These are phyloP conservation scores for Lasioglossum leucozonium DNA, from an alignment of 2,888 invertebrate species.

Conservation along the genomic window DNA sequence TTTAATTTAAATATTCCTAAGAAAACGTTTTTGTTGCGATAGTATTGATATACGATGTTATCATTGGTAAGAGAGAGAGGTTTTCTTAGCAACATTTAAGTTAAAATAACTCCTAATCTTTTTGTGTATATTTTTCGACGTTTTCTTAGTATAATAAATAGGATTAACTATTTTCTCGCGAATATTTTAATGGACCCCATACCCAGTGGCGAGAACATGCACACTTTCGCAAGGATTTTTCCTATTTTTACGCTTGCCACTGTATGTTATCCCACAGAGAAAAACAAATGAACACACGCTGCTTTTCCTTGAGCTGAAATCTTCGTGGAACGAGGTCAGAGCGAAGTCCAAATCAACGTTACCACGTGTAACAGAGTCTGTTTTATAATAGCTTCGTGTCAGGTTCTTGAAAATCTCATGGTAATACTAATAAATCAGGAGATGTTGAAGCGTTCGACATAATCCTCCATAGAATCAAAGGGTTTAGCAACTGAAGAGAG, in stretches of 20 bases:
- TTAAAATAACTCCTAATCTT: too few species aligned
- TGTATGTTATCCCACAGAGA: conserved; percentile 29
- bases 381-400: neutral
- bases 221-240: neutral
- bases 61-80: too few species aligned
- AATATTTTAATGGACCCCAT: neutral
- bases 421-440: neutral
- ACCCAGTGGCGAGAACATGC: neutral
- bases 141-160: neutral
- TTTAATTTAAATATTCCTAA: too few species aligned
- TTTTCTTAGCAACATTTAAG: too few species aligned
- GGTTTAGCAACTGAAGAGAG: neutral
- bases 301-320: conserved; percentile 48
- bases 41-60: too few species aligned
- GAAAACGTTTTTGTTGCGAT: too few species aligned
- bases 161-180: neutral
- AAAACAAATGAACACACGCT: conserved; percentile 49
- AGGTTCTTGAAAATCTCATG: neutral
- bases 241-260: neutral
- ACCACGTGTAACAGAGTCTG: conserved; percentile 10
- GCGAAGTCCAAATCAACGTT: conserved; percentile 35
- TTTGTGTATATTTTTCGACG: too few species aligned
- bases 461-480: neutral
- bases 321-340: conserved; percentile 39
- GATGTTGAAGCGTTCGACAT: neutral